A percentile compares a stretch with the other conserved stretches of the same genome.
Conservation (phyloP, 2,888 invertebrate genomes). For the Lysandra bellargus region DNA sequence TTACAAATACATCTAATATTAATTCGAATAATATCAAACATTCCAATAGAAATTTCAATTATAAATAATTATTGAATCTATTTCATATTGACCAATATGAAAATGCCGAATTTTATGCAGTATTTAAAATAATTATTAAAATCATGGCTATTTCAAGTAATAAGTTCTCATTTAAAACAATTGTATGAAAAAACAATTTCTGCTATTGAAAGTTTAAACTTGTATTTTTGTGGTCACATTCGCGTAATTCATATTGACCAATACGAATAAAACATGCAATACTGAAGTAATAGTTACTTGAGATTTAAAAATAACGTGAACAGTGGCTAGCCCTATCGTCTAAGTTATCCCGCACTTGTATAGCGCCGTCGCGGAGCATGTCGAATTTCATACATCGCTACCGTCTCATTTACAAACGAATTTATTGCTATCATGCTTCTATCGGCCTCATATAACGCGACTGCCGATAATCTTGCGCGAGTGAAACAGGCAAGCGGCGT, state of each 20-base stretch:
- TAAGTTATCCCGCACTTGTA: conserved; percentile 33
- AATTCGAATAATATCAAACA: conserved; percentile 63
- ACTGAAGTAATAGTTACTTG: conserved; percentile 42
- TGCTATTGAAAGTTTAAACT: conserved; percentile 63
- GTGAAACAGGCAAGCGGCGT: too few species aligned
- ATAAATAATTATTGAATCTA: conserved; percentile 48
- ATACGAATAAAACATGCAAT: conserved; percentile 56
- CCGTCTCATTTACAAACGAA: background rate
- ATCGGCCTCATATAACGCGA: background rate
- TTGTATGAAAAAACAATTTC: conserved; percentile 44
- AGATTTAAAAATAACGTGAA: conserved; percentile 49
- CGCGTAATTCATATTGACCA: conserved; percentile 53
- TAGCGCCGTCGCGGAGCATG: background rate
- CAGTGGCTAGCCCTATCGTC: conserved; percentile 49
- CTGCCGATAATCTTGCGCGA: too few species aligned
- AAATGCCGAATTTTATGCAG: conserved; percentile 47
- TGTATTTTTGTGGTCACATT: conserved; percentile 46
- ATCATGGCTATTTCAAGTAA: conserved; percentile 50
- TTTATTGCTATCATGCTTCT: background rate
- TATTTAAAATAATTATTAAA: conserved; percentile 19
- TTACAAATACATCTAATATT: conserved; percentile 59
- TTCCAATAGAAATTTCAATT: conserved; percentile 63
- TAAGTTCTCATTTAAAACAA: conserved; percentile 52
- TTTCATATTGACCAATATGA: conserved; percentile 61
- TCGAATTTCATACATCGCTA: background rate